Evolutionary conservation across 2,113 vertebrate species (phyloP).

Genomic region (Neotoma lepida): DNA sequence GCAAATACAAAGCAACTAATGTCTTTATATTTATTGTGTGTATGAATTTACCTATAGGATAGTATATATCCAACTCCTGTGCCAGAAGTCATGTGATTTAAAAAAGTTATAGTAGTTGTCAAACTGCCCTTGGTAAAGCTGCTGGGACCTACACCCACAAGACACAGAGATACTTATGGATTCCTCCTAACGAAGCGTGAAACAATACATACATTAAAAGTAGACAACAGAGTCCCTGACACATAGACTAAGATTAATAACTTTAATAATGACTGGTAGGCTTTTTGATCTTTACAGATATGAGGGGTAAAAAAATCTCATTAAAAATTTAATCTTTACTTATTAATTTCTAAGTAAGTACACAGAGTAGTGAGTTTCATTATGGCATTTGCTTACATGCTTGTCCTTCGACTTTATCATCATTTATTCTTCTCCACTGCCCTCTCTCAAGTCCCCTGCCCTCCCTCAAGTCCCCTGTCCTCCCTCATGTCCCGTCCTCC

Average conservation of each 20-base stretch:
- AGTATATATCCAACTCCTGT: conserved; percentile 10
- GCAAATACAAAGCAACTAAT: conserved; percentile 19
- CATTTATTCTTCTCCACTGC: too few species aligned
- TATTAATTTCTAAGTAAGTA: neutral
- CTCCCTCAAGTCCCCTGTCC: too few species aligned
- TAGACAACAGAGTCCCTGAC: neutral
- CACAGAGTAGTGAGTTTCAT: neutral
- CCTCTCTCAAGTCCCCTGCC: too few species aligned
- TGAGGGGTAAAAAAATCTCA: neutral
- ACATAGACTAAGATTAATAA: neutral
- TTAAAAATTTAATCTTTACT: neutral
- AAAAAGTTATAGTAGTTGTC: neutral
- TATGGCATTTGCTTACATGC: neutral
- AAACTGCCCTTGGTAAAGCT: neutral
- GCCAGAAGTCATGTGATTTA: conserved; percentile 2
- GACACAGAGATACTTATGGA: neutral
- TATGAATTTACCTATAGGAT: neutral
- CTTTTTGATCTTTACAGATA: conserved; percentile 51
- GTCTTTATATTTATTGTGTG: neutral
- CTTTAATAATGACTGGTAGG: conserved; percentile 8
- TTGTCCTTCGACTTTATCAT: neutral
- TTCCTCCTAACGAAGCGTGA: neutral
- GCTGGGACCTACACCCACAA: neutral
- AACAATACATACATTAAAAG: neutral
- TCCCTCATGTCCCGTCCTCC: too few species aligned